Evolutionary conservation across 2,797 vertebrate genomes (phyloP).

Genomic region (Adrianichthys oophorus): DNA sequence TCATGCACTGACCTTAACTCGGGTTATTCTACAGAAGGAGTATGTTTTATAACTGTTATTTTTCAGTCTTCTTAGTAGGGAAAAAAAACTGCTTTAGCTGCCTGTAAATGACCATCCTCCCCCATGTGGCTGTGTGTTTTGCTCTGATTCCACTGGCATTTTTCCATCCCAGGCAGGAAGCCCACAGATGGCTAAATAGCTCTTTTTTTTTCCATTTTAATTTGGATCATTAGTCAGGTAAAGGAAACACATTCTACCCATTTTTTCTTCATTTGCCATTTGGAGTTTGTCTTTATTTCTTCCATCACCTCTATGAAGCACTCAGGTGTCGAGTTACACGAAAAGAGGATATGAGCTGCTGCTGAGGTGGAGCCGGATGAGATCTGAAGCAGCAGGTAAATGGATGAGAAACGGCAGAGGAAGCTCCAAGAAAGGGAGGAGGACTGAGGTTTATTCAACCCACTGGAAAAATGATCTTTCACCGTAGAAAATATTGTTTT

Average conservation of each 20-base stretch:
- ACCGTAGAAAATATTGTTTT: neutral
- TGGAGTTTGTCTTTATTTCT: slow-evolving; percentile 1
- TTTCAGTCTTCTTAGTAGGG: slow-evolving; percentile 10
- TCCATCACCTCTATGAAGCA: neutral
- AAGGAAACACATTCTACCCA: slow-evolving; percentile 5
- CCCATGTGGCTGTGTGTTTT: slow-evolving; percentile 22
- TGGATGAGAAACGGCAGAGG: slow-evolving; percentile 25
- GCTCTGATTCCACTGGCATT: slow-evolving; percentile 28
- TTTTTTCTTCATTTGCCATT: slow-evolving; percentile 10
- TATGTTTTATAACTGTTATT: slow-evolving; percentile 1
- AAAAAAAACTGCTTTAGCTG: slow-evolving; percentile 19
- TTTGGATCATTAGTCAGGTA: slow-evolving; percentile 25
- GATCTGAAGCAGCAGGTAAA: slow-evolving; percentile 27
- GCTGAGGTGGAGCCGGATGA: slow-evolving; percentile 35
- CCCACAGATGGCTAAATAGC: slow-evolving; percentile 47
- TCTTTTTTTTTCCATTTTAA: slow-evolving; percentile 36
- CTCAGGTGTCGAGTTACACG: slow-evolving; percentile 35
- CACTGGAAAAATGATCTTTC: neutral
- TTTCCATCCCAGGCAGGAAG: slow-evolving; percentile 42
- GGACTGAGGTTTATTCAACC: neutral
- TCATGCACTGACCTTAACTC: slow-evolving; percentile 4
- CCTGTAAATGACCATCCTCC: slow-evolving; percentile 34
- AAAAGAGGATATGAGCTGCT: slow-evolving; percentile 21
- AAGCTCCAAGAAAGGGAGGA: slow-evolving; percentile 3
- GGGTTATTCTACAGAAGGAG: slow-evolving; percentile 3